phyloP scores from a whole-genome alignment of 2,113 vertebrate species.

The Gadus macrocephalus region DNA sequence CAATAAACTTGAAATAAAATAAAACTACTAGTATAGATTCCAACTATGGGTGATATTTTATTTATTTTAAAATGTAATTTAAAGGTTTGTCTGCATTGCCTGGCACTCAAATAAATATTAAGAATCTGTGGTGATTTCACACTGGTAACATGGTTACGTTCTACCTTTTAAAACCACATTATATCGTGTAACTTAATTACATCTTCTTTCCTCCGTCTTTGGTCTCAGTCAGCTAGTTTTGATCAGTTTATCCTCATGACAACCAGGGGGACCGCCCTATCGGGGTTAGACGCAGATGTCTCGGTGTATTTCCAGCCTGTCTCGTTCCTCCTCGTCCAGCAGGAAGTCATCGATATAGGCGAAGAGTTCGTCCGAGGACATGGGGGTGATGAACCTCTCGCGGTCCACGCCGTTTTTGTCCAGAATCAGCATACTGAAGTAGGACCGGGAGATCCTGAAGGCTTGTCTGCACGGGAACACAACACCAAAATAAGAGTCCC shows the following conservation, averaged over 20 bases:
- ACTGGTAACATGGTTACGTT: too few species aligned
- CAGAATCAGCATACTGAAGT: constrained; percentile 89
- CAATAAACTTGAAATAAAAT: too few species aligned
- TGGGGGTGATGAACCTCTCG: constrained; percentile 83
- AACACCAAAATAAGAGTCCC: constrained; percentile 1
- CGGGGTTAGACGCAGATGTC: constrained; percentile 80
- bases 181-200: too few species aligned
- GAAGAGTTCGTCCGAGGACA: constrained; percentile 84
- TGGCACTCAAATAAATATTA: too few species aligned
- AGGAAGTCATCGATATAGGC: constrained; percentile 85
- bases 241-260: constrained; percentile 33
- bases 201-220: too few species aligned
- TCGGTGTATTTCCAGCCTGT: constrained; percentile 61
- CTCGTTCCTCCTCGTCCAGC: constrained; percentile 77
- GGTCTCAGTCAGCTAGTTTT: not conserved
- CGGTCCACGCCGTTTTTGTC: constrained; percentile 84
- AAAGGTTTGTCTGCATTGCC: too few species aligned
- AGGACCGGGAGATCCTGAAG: constrained; percentile 79
- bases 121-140: too few species aligned
- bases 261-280: constrained; percentile 16
- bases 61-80: too few species aligned
- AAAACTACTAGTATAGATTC: too few species aligned
- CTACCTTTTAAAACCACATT: too few species aligned
- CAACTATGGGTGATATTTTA: too few species aligned
- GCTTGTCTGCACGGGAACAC: constrained; percentile 73